phyloP scores from a whole-genome alignment of 2,797 vertebrate genomes.

The Sibirionetta formosa region DNA sequence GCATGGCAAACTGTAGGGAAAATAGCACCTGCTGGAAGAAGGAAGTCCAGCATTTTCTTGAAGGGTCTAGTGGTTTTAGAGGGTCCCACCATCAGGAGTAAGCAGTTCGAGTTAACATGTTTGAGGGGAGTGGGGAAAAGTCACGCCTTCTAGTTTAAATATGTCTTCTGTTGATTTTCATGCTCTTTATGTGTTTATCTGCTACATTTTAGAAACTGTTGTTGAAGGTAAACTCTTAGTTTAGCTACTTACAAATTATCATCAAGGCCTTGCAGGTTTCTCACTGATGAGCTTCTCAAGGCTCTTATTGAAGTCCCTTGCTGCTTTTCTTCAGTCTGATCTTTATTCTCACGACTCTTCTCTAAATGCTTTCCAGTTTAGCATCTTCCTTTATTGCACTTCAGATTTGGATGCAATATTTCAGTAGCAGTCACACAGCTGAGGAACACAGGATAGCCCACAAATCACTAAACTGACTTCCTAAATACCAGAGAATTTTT shows the following conservation, averaged over 20 bases:
- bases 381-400: neutral
- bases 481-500: neutral
- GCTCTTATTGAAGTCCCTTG: neutral
- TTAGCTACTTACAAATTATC: neutral
- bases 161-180: neutral
- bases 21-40: neutral
- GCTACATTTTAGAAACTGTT: neutral
- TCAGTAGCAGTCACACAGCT: neutral
- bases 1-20: neutral
- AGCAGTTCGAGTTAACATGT: neutral
- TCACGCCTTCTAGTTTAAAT: neutral
- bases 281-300: neutral
- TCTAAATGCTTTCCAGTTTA: neutral
- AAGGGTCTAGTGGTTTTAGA: neutral
- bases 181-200: neutral
- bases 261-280: neutral
- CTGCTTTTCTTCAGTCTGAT: neutral
- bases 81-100: neutral
- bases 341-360: neutral
- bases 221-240: neutral
- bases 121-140: neutral
- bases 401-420: neutral
- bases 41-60: neutral
- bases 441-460: neutral
- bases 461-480: neutral